These are phyloP conservation scores for Exaiptasia diaphana DNA, from an alignment of 64 coral and sea anemone genomes.

Conservation along the genomic window DNA sequence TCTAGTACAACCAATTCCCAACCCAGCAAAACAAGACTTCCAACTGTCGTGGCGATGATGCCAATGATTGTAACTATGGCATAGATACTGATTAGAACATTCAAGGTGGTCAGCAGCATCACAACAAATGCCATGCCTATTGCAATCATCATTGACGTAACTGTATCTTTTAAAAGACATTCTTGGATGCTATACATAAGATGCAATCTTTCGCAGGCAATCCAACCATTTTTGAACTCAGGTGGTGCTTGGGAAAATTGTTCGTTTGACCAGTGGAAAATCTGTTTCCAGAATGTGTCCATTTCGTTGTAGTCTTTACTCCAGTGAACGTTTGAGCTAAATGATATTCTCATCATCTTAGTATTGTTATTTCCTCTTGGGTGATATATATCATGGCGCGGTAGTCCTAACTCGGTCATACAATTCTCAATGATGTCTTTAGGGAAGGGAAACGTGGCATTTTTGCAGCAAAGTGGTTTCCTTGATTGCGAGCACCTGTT, in stretches of 20 bases:
- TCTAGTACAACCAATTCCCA: slow-evolving; percentile 95
- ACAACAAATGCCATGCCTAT: slow-evolving; percentile 79
- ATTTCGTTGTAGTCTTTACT: slow-evolving; percentile 51
- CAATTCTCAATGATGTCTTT: too few species aligned
- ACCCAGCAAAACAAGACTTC: slow-evolving; percentile 76
- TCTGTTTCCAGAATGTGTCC: slow-evolving; percentile 66
- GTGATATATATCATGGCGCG: too few species aligned
- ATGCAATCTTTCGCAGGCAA: background rate
- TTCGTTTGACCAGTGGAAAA: slow-evolving; percentile 48
- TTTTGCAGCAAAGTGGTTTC: too few species aligned
- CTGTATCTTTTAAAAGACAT: slow-evolving; percentile 15
- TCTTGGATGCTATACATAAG: background rate
- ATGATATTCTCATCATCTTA: slow-evolving; percentile 19
- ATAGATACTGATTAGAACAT: slow-evolving; percentile 88
- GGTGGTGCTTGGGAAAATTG: slow-evolving; percentile 40
- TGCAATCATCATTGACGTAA: slow-evolving; percentile 74
- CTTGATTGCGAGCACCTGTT: too few species aligned
- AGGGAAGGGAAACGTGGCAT: slow-evolving; percentile 64
- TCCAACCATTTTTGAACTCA: slow-evolving; percentile 71
- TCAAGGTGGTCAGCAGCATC: slow-evolving; percentile 85
- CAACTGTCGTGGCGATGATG: slow-evolving; percentile 76
- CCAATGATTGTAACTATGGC: slow-evolving; percentile 90
- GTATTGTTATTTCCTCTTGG: background rate
- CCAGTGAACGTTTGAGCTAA: slow-evolving; percentile 21
- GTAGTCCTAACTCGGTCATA: too few species aligned